A percentile compares a stretch with the other conserved stretches of the same genome.
phyloP scores from a whole-genome alignment of 2,113 vertebrate species.

The Hippocampus abdominalis region DNA sequence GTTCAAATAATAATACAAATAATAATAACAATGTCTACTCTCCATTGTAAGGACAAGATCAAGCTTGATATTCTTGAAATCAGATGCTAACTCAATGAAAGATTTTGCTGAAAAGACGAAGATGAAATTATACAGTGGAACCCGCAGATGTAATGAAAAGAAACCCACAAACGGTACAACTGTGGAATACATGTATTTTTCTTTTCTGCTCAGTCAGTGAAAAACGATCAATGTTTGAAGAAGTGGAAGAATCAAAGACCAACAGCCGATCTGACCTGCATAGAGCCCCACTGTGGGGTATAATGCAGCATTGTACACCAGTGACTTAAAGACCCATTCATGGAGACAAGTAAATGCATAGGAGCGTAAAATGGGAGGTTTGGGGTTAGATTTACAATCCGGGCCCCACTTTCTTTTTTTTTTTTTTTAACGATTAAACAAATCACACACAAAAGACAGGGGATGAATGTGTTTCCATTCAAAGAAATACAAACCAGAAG shows the following conservation, averaged over 20 bases:
- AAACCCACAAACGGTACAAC: slow-evolving; percentile 53
- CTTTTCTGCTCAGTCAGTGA: slow-evolving; percentile 54
- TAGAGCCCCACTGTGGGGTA: slow-evolving; percentile 69
- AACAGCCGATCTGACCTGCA: slow-evolving; percentile 69
- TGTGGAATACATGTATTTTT: slow-evolving; percentile 59
- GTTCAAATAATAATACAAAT: slow-evolving; percentile 6
- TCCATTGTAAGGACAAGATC: slow-evolving; percentile 2
- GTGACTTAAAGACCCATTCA: slow-evolving; percentile 72
- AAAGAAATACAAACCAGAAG: slow-evolving; percentile 78
- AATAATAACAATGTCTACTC: background rate
- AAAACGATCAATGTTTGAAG: slow-evolving; percentile 54
- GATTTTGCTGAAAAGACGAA: background rate
- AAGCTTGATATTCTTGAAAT: slow-evolving; percentile 7
- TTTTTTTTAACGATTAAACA: slow-evolving; percentile 41
- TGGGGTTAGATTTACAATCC: slow-evolving; percentile 53
- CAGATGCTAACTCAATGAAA: background rate
- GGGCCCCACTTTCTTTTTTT: slow-evolving; percentile 38
- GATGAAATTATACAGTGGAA: slow-evolving; percentile 1
- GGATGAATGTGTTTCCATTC: slow-evolving; percentile 66
- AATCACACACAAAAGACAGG: slow-evolving; percentile 55
- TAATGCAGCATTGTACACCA: slow-evolving; percentile 71
- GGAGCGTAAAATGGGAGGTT: slow-evolving; percentile 53
- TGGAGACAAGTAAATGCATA: slow-evolving; percentile 69
- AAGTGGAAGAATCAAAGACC: slow-evolving; percentile 66
- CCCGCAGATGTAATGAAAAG: slow-evolving; percentile 44